Evolutionary conservation across 2,113 vertebrate genomes (phyloP), one percentile per base, ranked within the genome.

Genomic region (Gobius niger): DNA sequence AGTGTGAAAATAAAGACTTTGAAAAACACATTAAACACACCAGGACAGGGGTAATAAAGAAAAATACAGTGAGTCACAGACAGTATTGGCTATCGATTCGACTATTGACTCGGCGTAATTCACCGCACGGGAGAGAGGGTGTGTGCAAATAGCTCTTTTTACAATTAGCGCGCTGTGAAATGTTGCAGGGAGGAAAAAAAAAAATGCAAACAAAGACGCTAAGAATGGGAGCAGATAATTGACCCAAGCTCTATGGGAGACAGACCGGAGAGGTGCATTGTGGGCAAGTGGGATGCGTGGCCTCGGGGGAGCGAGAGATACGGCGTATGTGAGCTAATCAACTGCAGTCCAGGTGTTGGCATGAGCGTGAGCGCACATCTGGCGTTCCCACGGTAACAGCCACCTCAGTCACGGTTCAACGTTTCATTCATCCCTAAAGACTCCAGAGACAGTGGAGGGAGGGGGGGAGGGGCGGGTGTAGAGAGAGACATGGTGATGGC

Each of bases 251-350:
- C 65, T 73, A 64, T 34, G 24, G 77, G 76, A 72, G 67, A 71
- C 65, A 85, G 79, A 49, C 19, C 1, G 24, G 53, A 56, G 24
- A 40, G 80, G 75, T 85, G 86, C 87, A 92, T 87, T 89, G 82
- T 91, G 90, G 88, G 87, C 90, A 91, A 91, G 84, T 90, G 81
- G 89, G 85, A 68, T 73, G 24, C n/a, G 53, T 79, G 85, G 85
- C 87, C 86, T 87, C 82, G 71, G 87, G 85, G 86, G 72, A 81
- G n/a, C 42, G 56, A 67, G 62, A 59, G 70, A 47, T 50, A 69
- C 18, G 50, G 18, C 53, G 65, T 73, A 87, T 88, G 68, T 85
- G 67, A 77, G 84, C 82, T 89, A 89, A 88, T 84, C 78, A 90
- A 86, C 80, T 89, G 85, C 72, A 79, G 82, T 88, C 86, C 85